Evolutionary conservation across 2,888 invertebrate species (phyloP), one percentile per base, ranked within the genome.

Genomic region (Helleia helle): DNA sequence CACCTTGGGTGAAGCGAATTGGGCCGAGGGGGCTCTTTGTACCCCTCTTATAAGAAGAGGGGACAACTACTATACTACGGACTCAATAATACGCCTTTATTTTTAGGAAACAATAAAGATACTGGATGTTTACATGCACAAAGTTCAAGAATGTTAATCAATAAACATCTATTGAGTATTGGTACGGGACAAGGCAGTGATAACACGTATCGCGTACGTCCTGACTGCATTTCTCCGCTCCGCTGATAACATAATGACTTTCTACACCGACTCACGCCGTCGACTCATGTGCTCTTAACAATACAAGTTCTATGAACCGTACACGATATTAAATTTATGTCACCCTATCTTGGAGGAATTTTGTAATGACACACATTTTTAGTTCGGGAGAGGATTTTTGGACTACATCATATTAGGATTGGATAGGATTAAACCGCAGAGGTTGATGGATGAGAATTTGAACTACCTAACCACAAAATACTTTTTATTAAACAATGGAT

Each of bases 201-300:
- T 44, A 36, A 6, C 26, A 40, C 25, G 44, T 34, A 36, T 55
- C 60, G 55, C n/a, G 56, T 62, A 58, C 53, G 50, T 51, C 49
- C 51, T 59, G 58, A 50, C 67, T 65, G 61, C 67, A 71, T 73
- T 74, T 67, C 72, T 68, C 72, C 54, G 47, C 55, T 44, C 50
- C n/a, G n/a, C 62, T 18, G 79, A 80, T 81, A 81, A 71, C 63
- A 62, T 71, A 77, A 79, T 67, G 73, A 75, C 74, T 73, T 68
- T 66, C 65, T 46, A 70, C 67, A 74, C 75, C 72, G 76, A 72
- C 72, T 74, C 71, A 71, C 68, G 59, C 58, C 55, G 62, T 54
- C 50, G 61, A 62, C 64, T 62, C 52, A 61, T 66, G 70, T 71
- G 66, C 60, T 54, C 51, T 55, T 41, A 49, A 43, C 52, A 55